phyloP scores from a whole-genome alignment of 1,140 invertebrate species.

The Drosophila bocki region DNA sequence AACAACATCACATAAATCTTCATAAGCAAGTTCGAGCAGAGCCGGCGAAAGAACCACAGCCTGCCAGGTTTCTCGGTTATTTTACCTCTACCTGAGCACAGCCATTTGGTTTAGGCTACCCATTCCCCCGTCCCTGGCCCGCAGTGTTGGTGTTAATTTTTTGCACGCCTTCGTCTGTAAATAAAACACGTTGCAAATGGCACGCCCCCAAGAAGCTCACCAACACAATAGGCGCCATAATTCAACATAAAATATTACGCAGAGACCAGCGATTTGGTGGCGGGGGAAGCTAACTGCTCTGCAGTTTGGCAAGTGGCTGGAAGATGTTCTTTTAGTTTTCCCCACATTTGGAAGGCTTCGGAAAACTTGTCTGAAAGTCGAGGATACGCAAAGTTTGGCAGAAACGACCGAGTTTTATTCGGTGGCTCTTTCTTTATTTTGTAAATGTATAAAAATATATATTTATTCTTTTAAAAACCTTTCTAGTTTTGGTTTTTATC shows the following conservation, averaged over 20 bases:
- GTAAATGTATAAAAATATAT: neutral
- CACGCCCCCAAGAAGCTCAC: slow-evolving; percentile 47
- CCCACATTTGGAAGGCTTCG: slow-evolving; percentile 27
- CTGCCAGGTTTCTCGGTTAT: slow-evolving; percentile 50
- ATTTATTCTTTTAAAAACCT: neutral
- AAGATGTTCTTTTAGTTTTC: slow-evolving; percentile 43
- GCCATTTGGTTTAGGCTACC: slow-evolving; percentile 56
- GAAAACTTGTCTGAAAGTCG: slow-evolving; percentile 29
- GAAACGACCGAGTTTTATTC: neutral
- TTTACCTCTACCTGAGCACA: slow-evolving; percentile 67
- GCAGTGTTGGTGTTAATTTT: slow-evolving; percentile 63
- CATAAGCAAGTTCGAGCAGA: slow-evolving; percentile 70
- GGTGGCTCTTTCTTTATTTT: neutral
- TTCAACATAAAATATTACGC: slow-evolving; percentile 80
- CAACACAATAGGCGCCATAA: slow-evolving; percentile 67
- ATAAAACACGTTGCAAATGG: slow-evolving; percentile 76
- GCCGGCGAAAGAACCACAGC: slow-evolving; percentile 37
- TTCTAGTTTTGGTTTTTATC: neutral
- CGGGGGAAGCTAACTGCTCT: slow-evolving; percentile 22
- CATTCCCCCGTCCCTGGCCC: neutral
- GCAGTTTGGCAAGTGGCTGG: slow-evolving; percentile 39
- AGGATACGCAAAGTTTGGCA: slow-evolving; percentile 12
- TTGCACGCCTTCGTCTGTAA: slow-evolving; percentile 71
- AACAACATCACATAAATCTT: slow-evolving; percentile 76
- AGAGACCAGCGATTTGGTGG: slow-evolving; percentile 47